phyloP scores from a whole-genome alignment of 2,888 invertebrate species.

The Agonopterix arenella region DNA sequence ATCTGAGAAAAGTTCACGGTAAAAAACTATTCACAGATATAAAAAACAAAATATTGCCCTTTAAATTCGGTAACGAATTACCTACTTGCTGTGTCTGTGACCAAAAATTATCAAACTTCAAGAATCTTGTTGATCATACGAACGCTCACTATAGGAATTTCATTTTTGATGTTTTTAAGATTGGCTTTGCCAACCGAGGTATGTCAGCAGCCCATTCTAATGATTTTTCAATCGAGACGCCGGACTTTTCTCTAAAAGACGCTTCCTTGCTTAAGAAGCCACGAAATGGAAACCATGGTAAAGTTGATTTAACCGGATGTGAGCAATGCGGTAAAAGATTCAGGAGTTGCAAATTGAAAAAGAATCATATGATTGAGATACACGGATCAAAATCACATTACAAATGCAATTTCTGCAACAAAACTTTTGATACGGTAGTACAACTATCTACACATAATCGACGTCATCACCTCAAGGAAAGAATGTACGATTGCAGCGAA shows the following conservation, averaged over 20 bases:
- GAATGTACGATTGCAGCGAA: slow-evolving; percentile 13
- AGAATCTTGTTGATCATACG: slow-evolving; percentile 22
- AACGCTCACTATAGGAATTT: slow-evolving; percentile 11
- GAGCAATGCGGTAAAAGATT: slow-evolving; percentile 19
- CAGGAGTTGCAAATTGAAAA: slow-evolving; percentile 13
- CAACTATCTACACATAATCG: slow-evolving; percentile 12
- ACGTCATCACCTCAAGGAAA: slow-evolving; percentile 18
- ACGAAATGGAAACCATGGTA: no score
- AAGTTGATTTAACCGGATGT: slow-evolving; percentile 7
- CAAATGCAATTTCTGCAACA: neutral
- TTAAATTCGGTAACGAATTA: slow-evolving; percentile 30
- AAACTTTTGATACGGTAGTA: neutral
- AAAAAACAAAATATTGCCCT: slow-evolving; percentile 37
- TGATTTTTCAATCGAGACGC: no score
- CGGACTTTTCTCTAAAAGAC: no score
- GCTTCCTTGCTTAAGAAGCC: no score
- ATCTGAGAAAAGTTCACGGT: slow-evolving; percentile 21
- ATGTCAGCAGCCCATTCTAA: no score
- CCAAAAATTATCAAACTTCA: slow-evolving; percentile 24
- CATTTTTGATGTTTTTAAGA: slow-evolving; percentile 2
- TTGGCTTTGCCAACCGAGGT: neutral
- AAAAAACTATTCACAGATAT: slow-evolving; percentile 23
- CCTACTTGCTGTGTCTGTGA: slow-evolving; percentile 23
- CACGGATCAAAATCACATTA: neutral
- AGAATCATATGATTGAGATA: neutral